Evolutionary conservation across 2,888 invertebrate species (phyloP), one percentile per base, ranked within the genome.

Genomic region (Parapristionchus giblindavisi): DNA sequence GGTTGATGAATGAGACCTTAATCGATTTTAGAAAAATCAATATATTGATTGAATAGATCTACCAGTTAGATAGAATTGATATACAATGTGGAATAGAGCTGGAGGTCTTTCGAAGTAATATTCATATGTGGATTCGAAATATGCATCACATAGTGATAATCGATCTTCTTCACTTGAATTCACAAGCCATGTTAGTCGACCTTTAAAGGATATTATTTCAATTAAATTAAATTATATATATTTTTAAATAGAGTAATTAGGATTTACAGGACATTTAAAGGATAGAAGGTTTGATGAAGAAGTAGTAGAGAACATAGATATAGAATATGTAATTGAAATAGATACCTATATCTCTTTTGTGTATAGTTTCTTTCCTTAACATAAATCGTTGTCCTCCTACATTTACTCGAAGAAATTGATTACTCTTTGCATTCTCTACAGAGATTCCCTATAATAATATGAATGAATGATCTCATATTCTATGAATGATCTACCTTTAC

Each of bases 1-100:
- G 90, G 89, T 61, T 89, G 85, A 75, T 89, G 87, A 51, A 85
- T 85, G 3, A 76, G 76, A 54, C 84, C 83, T 83, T 2, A 17
- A 34, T n/a, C 8, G 56, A 24, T 24, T 14, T 43, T 43, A 43
- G 11, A 43, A 43, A 1, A n/a, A 60, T 36, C 11, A 29, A 32
- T 32, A 14, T 1, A 32, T 40, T 38, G 27, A 38, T 1, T 8
- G 3, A 32, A n/a, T 54, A 1, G 40, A 27, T 40, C 29, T 27
- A 36, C 90, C 90, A 4, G 80, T 80, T 43, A 82, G 75, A 68
- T 85, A 86, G 75, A 83, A 85, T 60, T 86, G 85, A 74, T 83
- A 85, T 32, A 86, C 79, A 54, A 84, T 79, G 76, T 84, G 83
- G 75, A 86, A 86, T 3, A 84, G 73, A 2, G 77, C 75, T 4